Evolutionary conservation across 2,113 vertebrate species (phyloP).

Genomic region (Rhipidura dahli): DNA sequence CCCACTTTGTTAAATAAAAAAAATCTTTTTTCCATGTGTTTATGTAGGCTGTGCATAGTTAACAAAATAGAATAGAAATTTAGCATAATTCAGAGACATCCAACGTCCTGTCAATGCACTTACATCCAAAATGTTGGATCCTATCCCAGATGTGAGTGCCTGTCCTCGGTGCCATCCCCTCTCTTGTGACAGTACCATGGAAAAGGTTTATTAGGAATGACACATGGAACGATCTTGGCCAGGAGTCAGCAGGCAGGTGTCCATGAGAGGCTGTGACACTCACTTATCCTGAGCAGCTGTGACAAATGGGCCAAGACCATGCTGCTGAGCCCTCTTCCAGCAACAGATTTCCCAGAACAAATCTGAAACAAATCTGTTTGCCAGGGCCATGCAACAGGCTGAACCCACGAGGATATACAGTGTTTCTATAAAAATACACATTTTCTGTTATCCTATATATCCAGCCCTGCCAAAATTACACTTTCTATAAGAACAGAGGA

Average conservation of each 20-base stretch:
- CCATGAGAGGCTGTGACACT: not conserved
- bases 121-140: not conserved
- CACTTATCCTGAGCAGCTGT: not conserved
- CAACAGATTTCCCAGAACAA: not conserved
- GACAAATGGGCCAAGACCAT: not conserved
- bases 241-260: not conserved
- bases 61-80: not conserved
- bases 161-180: not conserved
- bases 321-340: not conserved
- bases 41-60: not conserved
- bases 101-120: too few species aligned
- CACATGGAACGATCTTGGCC: rapidly evolving
- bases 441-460: not conserved
- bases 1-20: not conserved
- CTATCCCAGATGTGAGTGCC: not conserved
- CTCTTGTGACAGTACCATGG: not conserved
- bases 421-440: not conserved
- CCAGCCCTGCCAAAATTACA: not conserved
- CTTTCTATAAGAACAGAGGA: not conserved
- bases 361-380: not conserved
- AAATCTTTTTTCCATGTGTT: not conserved
- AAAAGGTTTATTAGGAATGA: not conserved
- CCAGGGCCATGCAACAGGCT: not conserved
- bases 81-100: not conserved
- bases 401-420: not conserved